These are phyloP conservation scores for Volucella inanis DNA, from an alignment of 2,888 invertebrate species.

Conservation along the genomic window DNA sequence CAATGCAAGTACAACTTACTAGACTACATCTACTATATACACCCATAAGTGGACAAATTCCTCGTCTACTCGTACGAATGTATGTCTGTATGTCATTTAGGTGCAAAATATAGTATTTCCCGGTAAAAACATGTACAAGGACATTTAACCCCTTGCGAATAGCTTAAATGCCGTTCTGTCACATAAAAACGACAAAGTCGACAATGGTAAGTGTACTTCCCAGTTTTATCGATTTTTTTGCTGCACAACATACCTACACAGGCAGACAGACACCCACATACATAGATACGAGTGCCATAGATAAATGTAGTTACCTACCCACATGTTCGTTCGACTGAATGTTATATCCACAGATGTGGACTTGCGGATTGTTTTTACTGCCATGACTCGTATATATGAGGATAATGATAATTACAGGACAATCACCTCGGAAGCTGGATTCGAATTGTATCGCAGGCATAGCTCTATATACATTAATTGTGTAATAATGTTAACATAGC, in stretches of 20 bases:
- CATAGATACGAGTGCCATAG: no score
- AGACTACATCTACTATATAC: no score
- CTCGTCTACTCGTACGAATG: neutral
- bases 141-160: slow-evolving; percentile 69
- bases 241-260: slow-evolving; percentile 32
- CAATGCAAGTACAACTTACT: slow-evolving; percentile 18
- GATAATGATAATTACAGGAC: slow-evolving; percentile 59
- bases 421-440: slow-evolving; percentile 51
- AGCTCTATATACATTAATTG: slow-evolving; percentile 33
- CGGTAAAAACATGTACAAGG: slow-evolving; percentile 42
- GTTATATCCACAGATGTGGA: slow-evolving; percentile 16
- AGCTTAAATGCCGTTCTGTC: slow-evolving; percentile 67
- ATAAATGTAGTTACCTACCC: no score
- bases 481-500: slow-evolving; percentile 14
- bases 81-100: slow-evolving; percentile 58
- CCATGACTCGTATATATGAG: slow-evolving; percentile 23
- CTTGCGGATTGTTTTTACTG: slow-evolving; percentile 28
- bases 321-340: no score
- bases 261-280: neutral
- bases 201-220: slow-evolving; percentile 61
- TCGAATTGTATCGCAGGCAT: slow-evolving; percentile 17
- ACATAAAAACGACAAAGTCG: slow-evolving; percentile 62
- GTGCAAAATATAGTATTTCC: slow-evolving; percentile 58
- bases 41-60: no score
- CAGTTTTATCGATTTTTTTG: slow-evolving; percentile 69